A percentile compares a stretch with the other conserved stretches of the same genome.
Conservation (phyloP, 2,797 vertebrate species). For the Limosa lapponica region DNA sequence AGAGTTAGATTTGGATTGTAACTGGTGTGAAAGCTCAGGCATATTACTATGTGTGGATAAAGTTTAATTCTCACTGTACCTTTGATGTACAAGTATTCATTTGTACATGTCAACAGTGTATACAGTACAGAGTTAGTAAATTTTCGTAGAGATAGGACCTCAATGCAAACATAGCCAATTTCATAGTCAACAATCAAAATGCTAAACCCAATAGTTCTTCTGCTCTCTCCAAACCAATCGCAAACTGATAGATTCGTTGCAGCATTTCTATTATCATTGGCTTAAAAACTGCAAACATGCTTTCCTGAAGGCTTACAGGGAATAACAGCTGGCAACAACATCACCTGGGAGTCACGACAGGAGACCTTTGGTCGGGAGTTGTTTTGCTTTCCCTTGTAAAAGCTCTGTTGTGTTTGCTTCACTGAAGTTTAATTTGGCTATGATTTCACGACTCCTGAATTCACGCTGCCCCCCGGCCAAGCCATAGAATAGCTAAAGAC, state of each 20-base stretch:
- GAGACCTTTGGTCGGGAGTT: background rate
- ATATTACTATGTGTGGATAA: background rate
- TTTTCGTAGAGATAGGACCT: background rate
- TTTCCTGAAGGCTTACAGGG: background rate
- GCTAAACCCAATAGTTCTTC: background rate
- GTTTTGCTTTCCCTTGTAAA: slow-evolving; percentile 27
- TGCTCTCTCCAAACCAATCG: background rate
- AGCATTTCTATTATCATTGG: background rate
- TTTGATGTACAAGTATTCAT: background rate
- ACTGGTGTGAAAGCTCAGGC: background rate
- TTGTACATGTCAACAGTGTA: background rate
- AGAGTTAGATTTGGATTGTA: background rate
- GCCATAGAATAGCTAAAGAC: slow-evolving; percentile 69
- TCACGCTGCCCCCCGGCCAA: slow-evolving; percentile 52
- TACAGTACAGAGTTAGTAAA: background rate
- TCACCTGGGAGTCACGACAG: rapidly evolving
- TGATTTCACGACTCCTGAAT: slow-evolving; percentile 73
- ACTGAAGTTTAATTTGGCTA: slow-evolving; percentile 55
- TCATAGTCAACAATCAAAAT: background rate
- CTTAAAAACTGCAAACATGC: background rate
- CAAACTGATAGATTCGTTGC: rapidly evolving
- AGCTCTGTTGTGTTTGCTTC: slow-evolving; percentile 56
- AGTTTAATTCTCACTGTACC: background rate
- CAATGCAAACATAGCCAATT: background rate
- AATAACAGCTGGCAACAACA: background rate